Conservation (phyloP, 2,797 vertebrate genomes). For the Sebastes vulpes region DNA sequence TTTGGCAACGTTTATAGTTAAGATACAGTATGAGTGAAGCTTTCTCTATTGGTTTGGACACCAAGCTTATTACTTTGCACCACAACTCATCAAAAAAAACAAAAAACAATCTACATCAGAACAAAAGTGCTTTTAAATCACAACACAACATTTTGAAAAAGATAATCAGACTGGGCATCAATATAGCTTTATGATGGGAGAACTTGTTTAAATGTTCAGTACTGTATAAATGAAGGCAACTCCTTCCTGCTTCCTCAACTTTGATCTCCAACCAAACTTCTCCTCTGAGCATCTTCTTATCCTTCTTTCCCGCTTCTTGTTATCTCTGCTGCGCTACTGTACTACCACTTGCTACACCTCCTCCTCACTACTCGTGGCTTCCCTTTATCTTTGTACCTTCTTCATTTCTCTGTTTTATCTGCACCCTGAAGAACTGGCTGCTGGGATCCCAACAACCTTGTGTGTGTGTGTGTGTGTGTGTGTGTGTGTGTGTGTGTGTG, state of each 20-base stretch:
- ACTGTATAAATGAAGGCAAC: slow-evolving; percentile 7
- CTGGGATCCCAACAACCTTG: slow-evolving; percentile 51
- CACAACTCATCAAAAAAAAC: slow-evolving; percentile 22
- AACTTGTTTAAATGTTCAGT: slow-evolving; percentile 33
- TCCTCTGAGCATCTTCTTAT: background rate
- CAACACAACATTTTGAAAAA: slow-evolving; percentile 45
- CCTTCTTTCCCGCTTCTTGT: background rate
- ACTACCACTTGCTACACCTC: background rate
- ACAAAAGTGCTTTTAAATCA: slow-evolving; percentile 87
- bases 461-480: slow-evolving; percentile 1
- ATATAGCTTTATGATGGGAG: slow-evolving; percentile 63
- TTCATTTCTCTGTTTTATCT: slow-evolving; percentile 1
- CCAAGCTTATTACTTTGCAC: slow-evolving; percentile 81
- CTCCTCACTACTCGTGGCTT: background rate
- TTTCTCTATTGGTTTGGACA: slow-evolving; percentile 64
- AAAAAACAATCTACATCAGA: slow-evolving; percentile 50
- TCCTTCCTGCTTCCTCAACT: background rate
- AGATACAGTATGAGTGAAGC: slow-evolving; percentile 77
- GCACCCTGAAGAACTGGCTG: slow-evolving; percentile 55
- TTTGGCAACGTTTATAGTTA: slow-evolving; percentile 69
- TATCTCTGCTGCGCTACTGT: background rate
- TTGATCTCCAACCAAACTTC: background rate
- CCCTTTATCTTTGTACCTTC: background rate
- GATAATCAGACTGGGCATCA: slow-evolving; percentile 32
- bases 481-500: slow-evolving; percentile 12